Base-by-base conservation (phyloP, 2,797 vertebrate species). In the Chrosomus eos region DNA sequence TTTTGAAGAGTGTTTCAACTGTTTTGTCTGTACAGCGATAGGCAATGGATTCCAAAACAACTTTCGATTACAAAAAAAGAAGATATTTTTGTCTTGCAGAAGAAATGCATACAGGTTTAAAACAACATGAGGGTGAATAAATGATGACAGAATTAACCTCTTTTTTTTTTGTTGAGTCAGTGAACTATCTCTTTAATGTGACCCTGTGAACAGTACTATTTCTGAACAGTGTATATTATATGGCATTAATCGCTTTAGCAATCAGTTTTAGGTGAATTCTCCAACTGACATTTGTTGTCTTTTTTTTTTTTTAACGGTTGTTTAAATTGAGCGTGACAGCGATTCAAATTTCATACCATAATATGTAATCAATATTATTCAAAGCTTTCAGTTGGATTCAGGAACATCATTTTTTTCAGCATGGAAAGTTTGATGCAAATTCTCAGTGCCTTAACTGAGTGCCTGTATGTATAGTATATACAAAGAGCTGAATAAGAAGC, bases 331-430 rank as follows among this genome's bases (percentile, higher is more conserved):
- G 48, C 28, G 33, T 78, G 23, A 60, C 33, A 64, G 21, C 9
- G 16, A n/a, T 43, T 76, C 10, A 64, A 28, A 11, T 33, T 53
- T 66, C 81, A 72, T 62, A 62, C 70, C 21, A 48, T 36, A 3
- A 81, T 74, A 51, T 78, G 48, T 78, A 36, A 60, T 60, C 82
- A 60, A 38, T 83, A 40, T 67, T 83, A 68, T 55, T 55, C 64
- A 71, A 70, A 33, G 40, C 36, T 79, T 62, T 70, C 75, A 21
- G 43, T 21, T 21, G 14, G 23, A 31, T 53, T 36, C 40, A 45
- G 23, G 74, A 48, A 26, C 55, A 38, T 73, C 7, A 38, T 73
- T 36, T 58, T 70, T 71, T 84, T 70, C 48, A 48, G 67, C 51
- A 45, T 58, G 43, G 10, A 13, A 36, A 38, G 60, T 60, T 26